Evolutionary conservation across 2,797 vertebrate genomes (phyloP).

Genomic region (Selene dorsalis): DNA sequence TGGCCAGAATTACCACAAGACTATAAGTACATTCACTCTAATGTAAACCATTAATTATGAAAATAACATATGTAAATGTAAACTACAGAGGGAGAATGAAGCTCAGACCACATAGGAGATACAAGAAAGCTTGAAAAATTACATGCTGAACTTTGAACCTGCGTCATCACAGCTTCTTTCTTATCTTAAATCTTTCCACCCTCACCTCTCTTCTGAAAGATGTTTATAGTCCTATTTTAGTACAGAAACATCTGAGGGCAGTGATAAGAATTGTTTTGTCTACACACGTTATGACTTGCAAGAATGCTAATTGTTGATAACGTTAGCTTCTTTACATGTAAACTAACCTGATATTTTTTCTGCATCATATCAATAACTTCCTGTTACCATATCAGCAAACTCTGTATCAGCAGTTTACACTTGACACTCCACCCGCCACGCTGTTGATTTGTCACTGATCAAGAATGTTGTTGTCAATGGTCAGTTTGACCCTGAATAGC

Average conservation of each 20-base stretch:
- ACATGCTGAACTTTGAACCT: neutral
- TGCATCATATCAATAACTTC: constrained; percentile 23
- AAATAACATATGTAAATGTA: neutral
- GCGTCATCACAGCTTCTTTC: too few relatives aligned
- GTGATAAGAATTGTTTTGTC: constrained; percentile 30
- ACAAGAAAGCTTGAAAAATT: neutral
- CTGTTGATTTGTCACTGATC: constrained; percentile 26
- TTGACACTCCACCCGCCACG: neutral
- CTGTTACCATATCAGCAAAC: constrained; percentile 25
- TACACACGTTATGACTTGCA: neutral
- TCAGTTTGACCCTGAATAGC: constrained; percentile 41
- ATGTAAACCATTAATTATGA: too few relatives aligned
- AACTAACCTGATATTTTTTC: neutral
- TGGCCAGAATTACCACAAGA: too few relatives aligned
- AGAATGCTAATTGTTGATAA: neutral
- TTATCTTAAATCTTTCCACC: constrained; percentile 36
- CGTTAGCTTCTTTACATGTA: neutral
- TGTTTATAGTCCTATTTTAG: constrained; percentile 18
- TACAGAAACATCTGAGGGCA: neutral
- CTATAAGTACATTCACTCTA: too few relatives aligned
- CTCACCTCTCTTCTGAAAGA: constrained; percentile 25
- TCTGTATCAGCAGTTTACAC: constrained; percentile 22
- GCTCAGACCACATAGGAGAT: neutral
- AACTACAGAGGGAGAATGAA: neutral
- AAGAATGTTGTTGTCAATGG: constrained; percentile 46